Conservation (phyloP, 1,140 invertebrate species). For the Drosophila mauritiana region DNA sequence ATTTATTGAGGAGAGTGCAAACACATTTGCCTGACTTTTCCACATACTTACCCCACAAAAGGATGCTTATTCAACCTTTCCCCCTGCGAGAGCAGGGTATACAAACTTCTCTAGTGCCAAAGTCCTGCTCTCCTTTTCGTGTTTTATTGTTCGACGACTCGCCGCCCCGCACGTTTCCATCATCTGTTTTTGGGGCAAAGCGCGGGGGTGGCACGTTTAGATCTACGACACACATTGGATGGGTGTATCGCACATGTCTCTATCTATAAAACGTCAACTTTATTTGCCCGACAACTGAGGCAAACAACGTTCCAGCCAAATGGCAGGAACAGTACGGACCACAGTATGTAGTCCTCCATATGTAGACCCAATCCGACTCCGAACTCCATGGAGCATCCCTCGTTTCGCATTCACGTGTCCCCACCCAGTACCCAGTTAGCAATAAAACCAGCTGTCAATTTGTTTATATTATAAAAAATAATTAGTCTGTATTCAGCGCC, state of each 20-base stretch:
- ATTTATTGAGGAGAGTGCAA: conserved; percentile 35
- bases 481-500: conserved; percentile 80
- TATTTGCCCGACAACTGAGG: conserved; percentile 75
- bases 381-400: conserved; percentile 3
- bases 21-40: conserved; percentile 28
- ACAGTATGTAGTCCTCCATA: background rate
- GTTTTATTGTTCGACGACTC: conserved; percentile 73
- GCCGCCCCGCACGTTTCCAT: conserved; percentile 36
- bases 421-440: conserved; percentile 25
- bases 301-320: conserved; percentile 18
- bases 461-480: conserved; percentile 83
- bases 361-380: background rate
- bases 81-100: conserved; percentile 49
- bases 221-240: conserved; percentile 50
- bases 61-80: conserved; percentile 33
- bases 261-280: conserved; percentile 81
- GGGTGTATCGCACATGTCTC: conserved; percentile 70
- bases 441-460: conserved; percentile 81
- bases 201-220: conserved; percentile 32
- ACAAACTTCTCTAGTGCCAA: conserved; percentile 35
- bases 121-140: conserved; percentile 48
- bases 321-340: conserved; percentile 8
- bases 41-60: conserved; percentile 24
- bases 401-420: conserved; percentile 2
- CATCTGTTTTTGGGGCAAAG: conserved; percentile 28